Percentiles rank a stretch among this genome's conserved stretches.
Conservation (phyloP, 2,888 invertebrate genomes). For the Galerucella pusilla region DNA sequence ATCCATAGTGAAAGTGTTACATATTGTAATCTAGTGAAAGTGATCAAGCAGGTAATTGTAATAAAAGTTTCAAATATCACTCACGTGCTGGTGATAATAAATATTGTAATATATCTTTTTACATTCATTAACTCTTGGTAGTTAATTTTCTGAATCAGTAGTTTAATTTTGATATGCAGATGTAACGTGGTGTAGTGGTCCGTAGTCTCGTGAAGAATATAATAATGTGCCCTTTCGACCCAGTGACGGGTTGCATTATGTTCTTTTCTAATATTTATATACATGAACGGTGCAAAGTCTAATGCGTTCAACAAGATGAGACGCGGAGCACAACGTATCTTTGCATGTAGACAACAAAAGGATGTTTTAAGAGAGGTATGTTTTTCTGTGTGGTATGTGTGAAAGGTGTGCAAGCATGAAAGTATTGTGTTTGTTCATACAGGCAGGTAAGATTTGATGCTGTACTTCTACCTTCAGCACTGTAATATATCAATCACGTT, state of each 20-base stretch:
- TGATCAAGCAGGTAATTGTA: neutral
- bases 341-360: conserved; percentile 39
- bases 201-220: neutral
- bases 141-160: conserved; percentile 2
- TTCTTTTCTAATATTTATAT: conserved; percentile 40
- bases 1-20: neutral
- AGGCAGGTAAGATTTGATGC: conserved; percentile 45
- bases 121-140: neutral
- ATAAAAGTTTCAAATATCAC: neutral
- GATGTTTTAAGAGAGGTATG: conserved; percentile 44
- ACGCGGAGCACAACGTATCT: conserved; percentile 51
- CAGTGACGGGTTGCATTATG: conserved; percentile 13
- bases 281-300: conserved; percentile 44
- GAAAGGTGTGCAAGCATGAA: conserved; percentile 48
- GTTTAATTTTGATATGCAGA: conserved; percentile 7
- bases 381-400: conserved; percentile 41
- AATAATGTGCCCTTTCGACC: conserved; percentile 1
- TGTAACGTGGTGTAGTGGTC: neutral
- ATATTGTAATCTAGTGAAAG: neutral
- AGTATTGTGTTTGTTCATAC: conserved; percentile 44
- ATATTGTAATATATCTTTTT: neutral
- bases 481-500: conserved; percentile 64
- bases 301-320: conserved; percentile 55
- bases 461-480: conserved; percentile 55
- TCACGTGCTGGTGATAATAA: neutral